These are phyloP conservation scores for Xenentodon cancila DNA, from an alignment of 2,797 vertebrate species.

Conservation along the genomic window DNA sequence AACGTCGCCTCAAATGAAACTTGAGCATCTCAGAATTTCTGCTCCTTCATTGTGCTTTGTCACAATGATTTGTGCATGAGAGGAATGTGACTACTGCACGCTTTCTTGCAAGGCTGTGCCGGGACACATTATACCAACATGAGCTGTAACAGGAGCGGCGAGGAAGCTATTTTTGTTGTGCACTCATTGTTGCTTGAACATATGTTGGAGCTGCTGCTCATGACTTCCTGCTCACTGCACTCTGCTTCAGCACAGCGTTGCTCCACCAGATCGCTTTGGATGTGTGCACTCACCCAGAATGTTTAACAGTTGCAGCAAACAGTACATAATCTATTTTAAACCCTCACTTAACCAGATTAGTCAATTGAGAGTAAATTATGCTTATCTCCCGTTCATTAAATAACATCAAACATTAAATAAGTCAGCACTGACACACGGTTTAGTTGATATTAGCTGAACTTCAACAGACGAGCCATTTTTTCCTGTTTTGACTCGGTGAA, in stretches of 20 bases:
- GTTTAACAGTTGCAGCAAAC: slow-evolving; percentile 31
- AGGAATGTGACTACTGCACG: too few species aligned
- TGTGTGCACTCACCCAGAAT: slow-evolving; percentile 47
- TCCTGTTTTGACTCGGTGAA: too few species aligned
- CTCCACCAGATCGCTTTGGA: slow-evolving; percentile 39
- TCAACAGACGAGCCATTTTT: too few species aligned
- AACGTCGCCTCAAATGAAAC: too few species aligned
- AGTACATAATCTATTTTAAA: slow-evolving; percentile 43
- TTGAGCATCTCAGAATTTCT: too few species aligned
- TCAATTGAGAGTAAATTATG: slow-evolving; percentile 46
- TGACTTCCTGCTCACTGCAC: slow-evolving; percentile 28
- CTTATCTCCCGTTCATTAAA: slow-evolving; percentile 27
- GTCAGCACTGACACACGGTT: not conserved
- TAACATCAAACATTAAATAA: slow-evolving; percentile 19
- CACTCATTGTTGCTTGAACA: slow-evolving; percentile 40
- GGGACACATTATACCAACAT: slow-evolving; percentile 9
- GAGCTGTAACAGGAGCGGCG: slow-evolving; percentile 39
- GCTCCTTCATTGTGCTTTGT: too few species aligned
- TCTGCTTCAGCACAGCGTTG: slow-evolving; percentile 12
- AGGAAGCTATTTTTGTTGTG: slow-evolving; percentile 22
- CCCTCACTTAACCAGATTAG: slow-evolving; percentile 45
- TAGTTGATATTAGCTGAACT: slow-evolving; percentile 4
- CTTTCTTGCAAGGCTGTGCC: too few species aligned
- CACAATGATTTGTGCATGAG: too few species aligned
- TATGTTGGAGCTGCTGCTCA: slow-evolving; percentile 51